Conservation (phyloP, 2,113 vertebrate species). For the Heteronetta atricapilla region DNA sequence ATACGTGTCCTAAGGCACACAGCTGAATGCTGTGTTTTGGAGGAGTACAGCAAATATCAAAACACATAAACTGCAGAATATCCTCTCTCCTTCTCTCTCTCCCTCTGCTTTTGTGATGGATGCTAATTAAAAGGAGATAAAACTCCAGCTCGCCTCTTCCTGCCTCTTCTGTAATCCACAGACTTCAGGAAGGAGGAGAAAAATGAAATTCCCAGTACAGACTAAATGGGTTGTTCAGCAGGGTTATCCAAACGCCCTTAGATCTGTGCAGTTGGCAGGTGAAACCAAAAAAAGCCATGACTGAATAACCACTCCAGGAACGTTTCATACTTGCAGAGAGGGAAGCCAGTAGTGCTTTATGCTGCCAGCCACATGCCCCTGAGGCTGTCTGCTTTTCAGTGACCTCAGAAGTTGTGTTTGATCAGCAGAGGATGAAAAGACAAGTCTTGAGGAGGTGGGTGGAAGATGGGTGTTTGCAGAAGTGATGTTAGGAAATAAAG, state of each 20-base stretch:
- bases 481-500: neutral
- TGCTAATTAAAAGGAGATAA: constrained; percentile 70
- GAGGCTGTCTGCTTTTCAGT: neutral
- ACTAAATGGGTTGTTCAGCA: neutral
- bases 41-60: constrained; percentile 77
- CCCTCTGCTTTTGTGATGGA: constrained; percentile 63
- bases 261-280: neutral
- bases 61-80: constrained; percentile 76
- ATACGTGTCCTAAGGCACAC: constrained; percentile 85
- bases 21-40: constrained; percentile 78
- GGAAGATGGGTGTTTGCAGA: neutral
- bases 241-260: neutral
- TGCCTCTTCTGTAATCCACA: constrained; percentile 59
- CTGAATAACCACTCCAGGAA: neutral
- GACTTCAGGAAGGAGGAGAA: neutral
- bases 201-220: constrained; percentile 14
- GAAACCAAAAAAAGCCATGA: neutral
- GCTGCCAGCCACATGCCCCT: neutral
- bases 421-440: constrained; percentile 59
- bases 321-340: neutral
- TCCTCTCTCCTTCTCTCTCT: constrained; percentile 58
- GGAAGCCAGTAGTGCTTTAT: neutral
- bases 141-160: constrained; percentile 36
- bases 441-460: neutral
- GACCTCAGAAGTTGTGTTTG: constrained; percentile 51